phyloP scores from a whole-genome alignment of 37 sponge, comb jelly and placozoan species.

The Halisarca cf. caerulea region DNA sequence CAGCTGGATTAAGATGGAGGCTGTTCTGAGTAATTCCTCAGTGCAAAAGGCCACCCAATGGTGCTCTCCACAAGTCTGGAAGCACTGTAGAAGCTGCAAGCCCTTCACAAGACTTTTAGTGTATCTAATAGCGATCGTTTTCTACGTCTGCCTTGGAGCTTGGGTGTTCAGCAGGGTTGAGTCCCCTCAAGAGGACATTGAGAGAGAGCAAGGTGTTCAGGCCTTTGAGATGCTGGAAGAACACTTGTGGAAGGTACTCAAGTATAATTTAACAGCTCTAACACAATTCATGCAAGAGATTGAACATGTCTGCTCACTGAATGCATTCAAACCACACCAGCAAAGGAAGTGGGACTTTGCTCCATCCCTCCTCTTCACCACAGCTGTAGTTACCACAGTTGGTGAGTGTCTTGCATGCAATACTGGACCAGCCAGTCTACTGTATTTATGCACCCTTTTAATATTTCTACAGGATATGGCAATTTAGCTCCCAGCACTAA shows the following conservation, averaged over 20 bases:
- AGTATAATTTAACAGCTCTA: background rate
- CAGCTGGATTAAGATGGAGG: too few relatives aligned
- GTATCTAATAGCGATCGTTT: conserved; percentile 18
- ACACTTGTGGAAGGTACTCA: background rate
- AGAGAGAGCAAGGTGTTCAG: background rate
- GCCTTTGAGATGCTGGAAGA: background rate
- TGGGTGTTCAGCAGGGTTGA: conserved; percentile 43
- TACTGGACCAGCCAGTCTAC: background rate
- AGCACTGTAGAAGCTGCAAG: conserved; percentile 34
- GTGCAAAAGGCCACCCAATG: background rate
- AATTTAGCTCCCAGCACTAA: conserved; percentile 72
- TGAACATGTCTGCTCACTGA: background rate
- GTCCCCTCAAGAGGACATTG: conserved; percentile 18
- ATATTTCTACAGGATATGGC: conserved; percentile 90
- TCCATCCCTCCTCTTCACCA: conserved; percentile 50
- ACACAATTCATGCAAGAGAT: background rate
- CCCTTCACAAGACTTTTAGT: conserved; percentile 29
- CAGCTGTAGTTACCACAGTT: conserved; percentile 65
- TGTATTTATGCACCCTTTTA: background rate
- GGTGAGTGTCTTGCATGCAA: conserved; percentile 29
- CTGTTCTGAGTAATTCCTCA: too few relatives aligned
- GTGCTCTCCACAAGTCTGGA: conserved; percentile 10
- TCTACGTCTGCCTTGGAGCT: conserved; percentile 64
- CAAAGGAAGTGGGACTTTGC: conserved; percentile 40
- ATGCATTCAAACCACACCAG: background rate